Base-by-base conservation (phyloP, 2,888 invertebrate genomes). In the Dicranocentrus wangi region DNA sequence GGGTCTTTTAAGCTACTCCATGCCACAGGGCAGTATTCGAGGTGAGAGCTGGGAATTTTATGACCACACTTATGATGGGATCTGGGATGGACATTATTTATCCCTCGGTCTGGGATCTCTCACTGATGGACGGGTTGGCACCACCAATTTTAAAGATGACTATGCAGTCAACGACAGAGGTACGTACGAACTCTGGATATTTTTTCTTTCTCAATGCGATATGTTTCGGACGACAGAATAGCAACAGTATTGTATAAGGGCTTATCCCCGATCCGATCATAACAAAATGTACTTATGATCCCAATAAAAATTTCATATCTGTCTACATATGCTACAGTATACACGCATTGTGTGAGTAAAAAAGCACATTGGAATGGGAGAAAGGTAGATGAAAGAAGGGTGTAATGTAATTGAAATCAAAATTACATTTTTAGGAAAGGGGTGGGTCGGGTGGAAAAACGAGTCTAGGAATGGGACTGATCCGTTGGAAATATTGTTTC, bases 361-460 rank as follows among this genome's bases (percentile, higher is more conserved):
- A 8, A n/a, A 19, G 21, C 19, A 8, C 42, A 19, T 21, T 19
- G 28, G 39, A 32, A 32, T n/a, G 39, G 23, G 58, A 21, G 55
- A 21, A 47, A 15, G 55, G 2, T 53, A 23, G 39, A 10, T 17
- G 42, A 42, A n/a, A n/a, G n/a, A n/a, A n/a, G n/a, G n/a, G n/a
- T n/a, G n/a, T n/a, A 55, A 23, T 53, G 60, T 51, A 73, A n/a
- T 53, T 13, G 21, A 58, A 23, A 58, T 3, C 47, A 63, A 32
- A 61, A 63, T 47, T 51, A 70, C 47, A 66, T 32, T 58, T 63
- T 23, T 86, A 89, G 91, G 92, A 25, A 93, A 94, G 87, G 94
- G 95, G 68, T 97, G 96, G 97, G 93, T 97, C 32, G 97, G 96
- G 0, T 97, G 97, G 97, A 91, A 93, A 87, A 94, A 94, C 88